Evolutionary conservation across 1,140 invertebrate genomes (phyloP).

Genomic region (Drepana arcuata): DNA sequence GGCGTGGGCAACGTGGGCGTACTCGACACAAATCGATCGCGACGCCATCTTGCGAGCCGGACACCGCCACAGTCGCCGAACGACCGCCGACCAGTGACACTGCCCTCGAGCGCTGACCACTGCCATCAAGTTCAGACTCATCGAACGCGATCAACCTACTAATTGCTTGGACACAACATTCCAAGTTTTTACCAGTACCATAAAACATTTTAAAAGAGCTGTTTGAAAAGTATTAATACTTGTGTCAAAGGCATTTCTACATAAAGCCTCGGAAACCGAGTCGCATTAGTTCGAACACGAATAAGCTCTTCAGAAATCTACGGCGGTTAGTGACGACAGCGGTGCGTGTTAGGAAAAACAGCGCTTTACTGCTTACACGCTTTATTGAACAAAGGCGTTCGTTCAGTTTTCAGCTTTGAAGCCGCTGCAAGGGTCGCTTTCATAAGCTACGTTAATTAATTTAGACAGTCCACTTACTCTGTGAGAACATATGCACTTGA

Average conservation of each 20-base stretch:
- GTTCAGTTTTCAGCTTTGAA: constrained; percentile 31
- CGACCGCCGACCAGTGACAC: constrained; percentile 17
- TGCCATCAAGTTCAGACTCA: too few species aligned
- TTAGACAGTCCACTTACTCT: constrained; percentile 46
- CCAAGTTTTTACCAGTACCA: too few species aligned
- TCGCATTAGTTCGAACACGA: constrained; percentile 57
- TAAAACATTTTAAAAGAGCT: constrained; percentile 8
- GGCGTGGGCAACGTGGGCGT: constrained; percentile 57
- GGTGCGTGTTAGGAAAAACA: constrained; percentile 29
- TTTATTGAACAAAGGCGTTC: constrained; percentile 17
- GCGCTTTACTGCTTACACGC: constrained; percentile 31
- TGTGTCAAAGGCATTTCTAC: constrained; percentile 33
- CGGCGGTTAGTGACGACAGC: constrained; percentile 24
- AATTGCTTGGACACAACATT: too few species aligned
- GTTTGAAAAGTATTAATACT: constrained; percentile 25
- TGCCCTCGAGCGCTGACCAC: constrained; percentile 5
- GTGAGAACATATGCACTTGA: constrained; percentile 23
- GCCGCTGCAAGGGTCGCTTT: constrained; percentile 24
- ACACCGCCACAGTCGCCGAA: constrained; percentile 26
- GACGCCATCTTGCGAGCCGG: constrained; percentile 54
- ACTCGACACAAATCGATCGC: constrained; percentile 44
- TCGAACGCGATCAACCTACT: too few species aligned
- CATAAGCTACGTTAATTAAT: constrained; percentile 45
- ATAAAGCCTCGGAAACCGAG: constrained; percentile 47
- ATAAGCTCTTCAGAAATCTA: constrained; percentile 57